A percentile compares a stretch with the other conserved stretches of the same genome.
phyloP scores from a whole-genome alignment of 2,113 vertebrate species.

The Cryptotis parvus region DNA sequence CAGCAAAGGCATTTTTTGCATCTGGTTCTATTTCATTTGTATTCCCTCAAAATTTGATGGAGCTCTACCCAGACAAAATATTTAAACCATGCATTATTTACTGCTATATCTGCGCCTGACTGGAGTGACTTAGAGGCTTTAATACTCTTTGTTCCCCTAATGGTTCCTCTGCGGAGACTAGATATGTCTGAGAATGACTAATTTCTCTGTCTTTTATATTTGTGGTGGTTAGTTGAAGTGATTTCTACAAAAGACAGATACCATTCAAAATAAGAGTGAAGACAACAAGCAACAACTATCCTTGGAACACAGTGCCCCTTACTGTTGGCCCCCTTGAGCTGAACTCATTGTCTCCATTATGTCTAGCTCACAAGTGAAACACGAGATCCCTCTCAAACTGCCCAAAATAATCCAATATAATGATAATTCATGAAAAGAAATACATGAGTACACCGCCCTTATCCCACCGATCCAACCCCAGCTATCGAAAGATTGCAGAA shows the following conservation, averaged over 20 bases:
- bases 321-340: not conserved
- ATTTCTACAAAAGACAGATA: not conserved
- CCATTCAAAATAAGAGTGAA: not conserved
- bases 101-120: conserved; percentile 54
- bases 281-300: not conserved
- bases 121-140: conserved; percentile 63
- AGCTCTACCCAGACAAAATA: conserved; percentile 31
- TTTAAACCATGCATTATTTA: conserved; percentile 47
- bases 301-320: not conserved
- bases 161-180: not conserved
- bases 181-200: conserved; percentile 31
- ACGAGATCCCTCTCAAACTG: not conserved
- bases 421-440: not conserved
- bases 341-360: not conserved
- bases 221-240: conserved; percentile 15
- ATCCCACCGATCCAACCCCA: not conserved
- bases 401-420: not conserved
- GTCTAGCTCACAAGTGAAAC: not conserved
- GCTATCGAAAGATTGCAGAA: not conserved
- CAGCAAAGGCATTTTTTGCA: conserved; percentile 32
- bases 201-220: conserved; percentile 54
- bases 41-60: conserved; percentile 54
- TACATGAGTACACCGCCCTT: not conserved
- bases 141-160: conserved; percentile 22
- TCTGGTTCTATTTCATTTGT: conserved; percentile 55